Evolutionary conservation across 2,888 invertebrate genomes (phyloP), one percentile per base, ranked within the genome.

Genomic region (Fissipunctia ypsillon): DNA sequence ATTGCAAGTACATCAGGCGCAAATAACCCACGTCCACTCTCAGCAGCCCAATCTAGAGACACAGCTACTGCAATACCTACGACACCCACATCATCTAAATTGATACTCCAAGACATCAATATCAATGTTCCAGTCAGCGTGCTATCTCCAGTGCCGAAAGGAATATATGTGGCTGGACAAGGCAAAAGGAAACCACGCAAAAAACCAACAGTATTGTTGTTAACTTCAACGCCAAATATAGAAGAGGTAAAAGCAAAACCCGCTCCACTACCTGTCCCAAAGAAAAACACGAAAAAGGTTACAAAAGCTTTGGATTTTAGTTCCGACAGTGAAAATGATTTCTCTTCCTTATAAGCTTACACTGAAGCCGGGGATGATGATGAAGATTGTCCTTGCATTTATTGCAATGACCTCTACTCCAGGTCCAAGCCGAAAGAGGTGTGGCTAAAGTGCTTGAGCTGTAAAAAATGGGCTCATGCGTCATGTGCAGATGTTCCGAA

Each of bases 361-460:
- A 63, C 63, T 63, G 45, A 63, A 63, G 63, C 12, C 60, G 56
- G 59, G 43, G 59, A 60, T 54, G 73, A 61, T 75, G 77, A 81
- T 59, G 81, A 85, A 67, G 84, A 84, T 64, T 80, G 81, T 65
- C 67, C 83, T 68, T 86, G 83, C 83, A 84, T 86, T 69, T 84
- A 84, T 73, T 84, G 81, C 69, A 84, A 84, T 56, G 83, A 84
- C 67, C 82, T 85, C n/a, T 85, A 66, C 68, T 85, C 85, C 45
- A 63, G 84, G 52, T 87, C 83, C 67, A 83, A 81, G 74, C 83
- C 84, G 67, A 72, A 72, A 59, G 82, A 83, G 65, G 79, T 65
- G 57, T 85, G 86, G 84, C 60, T 86, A 38, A 43, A 31, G 64
- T 85, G 85, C 67, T 67, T 76, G 63, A 73, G 57, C 25, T 83